Evolutionary conservation across 37 sponge, comb jelly and placozoan genomes (phyloP).

Genomic region (Ephydatia muelleri): DNA sequence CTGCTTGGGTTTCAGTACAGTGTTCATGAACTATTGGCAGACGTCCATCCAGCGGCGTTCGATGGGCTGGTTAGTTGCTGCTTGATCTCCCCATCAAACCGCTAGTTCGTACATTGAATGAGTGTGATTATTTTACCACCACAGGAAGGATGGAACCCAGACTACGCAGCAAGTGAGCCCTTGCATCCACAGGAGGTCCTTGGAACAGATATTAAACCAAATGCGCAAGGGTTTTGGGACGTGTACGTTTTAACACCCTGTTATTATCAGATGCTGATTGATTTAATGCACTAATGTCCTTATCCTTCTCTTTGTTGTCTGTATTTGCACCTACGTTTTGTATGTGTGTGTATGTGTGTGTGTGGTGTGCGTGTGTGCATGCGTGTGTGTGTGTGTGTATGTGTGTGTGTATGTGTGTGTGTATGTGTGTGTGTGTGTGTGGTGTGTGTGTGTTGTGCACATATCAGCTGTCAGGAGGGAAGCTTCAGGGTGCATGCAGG

Average conservation of each 20-base stretch:
- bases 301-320: not conserved
- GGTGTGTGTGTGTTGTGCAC: not conserved
- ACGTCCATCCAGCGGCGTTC: slow-evolving; percentile 38
- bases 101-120: too few relatives aligned
- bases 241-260: slow-evolving; percentile 31
- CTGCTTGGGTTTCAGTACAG: slow-evolving; percentile 63
- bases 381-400: too few relatives aligned
- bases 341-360: not conserved
- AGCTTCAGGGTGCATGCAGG: slow-evolving; percentile 67
- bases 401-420: slow-evolving; percentile 2
- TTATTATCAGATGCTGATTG: not conserved
- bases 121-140: not conserved
- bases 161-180: slow-evolving; percentile 17
- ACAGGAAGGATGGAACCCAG: slow-evolving; percentile 41
- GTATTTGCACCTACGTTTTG: not conserved
- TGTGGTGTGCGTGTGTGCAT: not conserved
- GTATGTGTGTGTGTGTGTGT: not conserved
- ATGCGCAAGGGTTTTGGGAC: slow-evolving; percentile 44
- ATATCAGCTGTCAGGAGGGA: slow-evolving; percentile 61
- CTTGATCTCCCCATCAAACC: too few relatives aligned
- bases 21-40: slow-evolving; percentile 76
- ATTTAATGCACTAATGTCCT: not conserved
- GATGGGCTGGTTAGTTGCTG: slow-evolving; percentile 55
- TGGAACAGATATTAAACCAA: slow-evolving; percentile 23
- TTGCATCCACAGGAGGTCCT: slow-evolving; percentile 40